Evolutionary conservation across 2,888 invertebrate species (phyloP).

Genomic region (Allolobophora icterica): DNA sequence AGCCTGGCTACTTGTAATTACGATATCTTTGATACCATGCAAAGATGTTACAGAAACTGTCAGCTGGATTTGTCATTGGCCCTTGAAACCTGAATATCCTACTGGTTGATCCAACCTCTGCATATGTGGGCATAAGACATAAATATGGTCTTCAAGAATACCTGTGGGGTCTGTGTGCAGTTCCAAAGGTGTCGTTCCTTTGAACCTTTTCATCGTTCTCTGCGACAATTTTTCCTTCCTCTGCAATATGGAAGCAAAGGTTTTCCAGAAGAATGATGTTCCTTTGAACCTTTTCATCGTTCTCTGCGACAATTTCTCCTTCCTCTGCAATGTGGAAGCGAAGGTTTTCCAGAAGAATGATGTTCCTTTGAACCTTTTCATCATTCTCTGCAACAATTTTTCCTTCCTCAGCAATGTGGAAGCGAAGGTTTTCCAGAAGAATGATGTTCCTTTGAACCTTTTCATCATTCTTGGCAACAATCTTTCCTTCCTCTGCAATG

Average conservation of each 20-base stretch:
- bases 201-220: no score
- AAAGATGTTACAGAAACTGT: not conserved
- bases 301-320: no score
- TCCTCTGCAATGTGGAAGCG: no score
- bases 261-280: no score
- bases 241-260: no score
- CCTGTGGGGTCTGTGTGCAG: constrained; percentile 84
- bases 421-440: constrained; percentile 92
- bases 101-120: not conserved
- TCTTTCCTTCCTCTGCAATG: constrained; percentile 97
- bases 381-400: constrained; percentile 81
- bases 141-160: constrained; percentile 47
- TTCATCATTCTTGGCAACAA: constrained; percentile 84
- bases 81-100: not conserved
- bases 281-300: no score
- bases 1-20: not conserved
- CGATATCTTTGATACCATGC: not conserved
- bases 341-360: no score
- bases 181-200: constrained; percentile 98
- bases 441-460: constrained; percentile 85
- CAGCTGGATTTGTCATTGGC: not conserved
- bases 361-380: no score
- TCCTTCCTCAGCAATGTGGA: constrained; percentile 96
- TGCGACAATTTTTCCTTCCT: no score
- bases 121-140: no score